Evolutionary conservation across 2,113 vertebrate species (phyloP).

Genomic region (Macquaria ambigua): DNA sequence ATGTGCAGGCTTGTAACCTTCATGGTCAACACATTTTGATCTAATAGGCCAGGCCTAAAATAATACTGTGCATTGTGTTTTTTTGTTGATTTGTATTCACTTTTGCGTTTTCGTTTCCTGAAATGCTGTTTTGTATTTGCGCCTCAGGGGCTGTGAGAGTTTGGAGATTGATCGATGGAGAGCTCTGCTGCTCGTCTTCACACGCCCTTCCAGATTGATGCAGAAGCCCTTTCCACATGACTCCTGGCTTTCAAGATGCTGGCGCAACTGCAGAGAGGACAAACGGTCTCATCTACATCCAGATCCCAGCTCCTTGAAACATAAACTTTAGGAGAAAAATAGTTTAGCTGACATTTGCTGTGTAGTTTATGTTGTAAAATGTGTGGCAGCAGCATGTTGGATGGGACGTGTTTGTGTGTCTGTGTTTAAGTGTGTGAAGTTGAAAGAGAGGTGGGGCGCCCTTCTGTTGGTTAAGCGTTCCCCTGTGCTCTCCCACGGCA

Average conservation of each 20-base stretch:
- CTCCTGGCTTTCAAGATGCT: slow-evolving; percentile 20
- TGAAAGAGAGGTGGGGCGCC: slow-evolving; percentile 4
- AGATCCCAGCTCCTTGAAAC: background rate
- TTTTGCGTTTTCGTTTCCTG: background rate
- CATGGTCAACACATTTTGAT: background rate
- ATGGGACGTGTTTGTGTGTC: background rate
- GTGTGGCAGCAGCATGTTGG: background rate
- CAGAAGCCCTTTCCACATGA: slow-evolving; percentile 15
- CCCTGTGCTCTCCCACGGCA: slow-evolving; percentile 41
- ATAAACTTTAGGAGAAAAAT: background rate
- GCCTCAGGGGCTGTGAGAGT: background rate
- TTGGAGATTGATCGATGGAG: slow-evolving; percentile 31
- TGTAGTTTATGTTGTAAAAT: slow-evolving; percentile 1
- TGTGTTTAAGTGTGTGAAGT: slow-evolving; percentile 18
- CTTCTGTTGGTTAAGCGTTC: slow-evolving; percentile 48
- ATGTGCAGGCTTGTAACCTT: background rate
- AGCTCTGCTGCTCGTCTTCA: slow-evolving; percentile 41
- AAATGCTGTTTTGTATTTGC: background rate
- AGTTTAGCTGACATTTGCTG: slow-evolving; percentile 7
- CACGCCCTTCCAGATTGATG: slow-evolving; percentile 49
- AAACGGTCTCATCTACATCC: slow-evolving; percentile 38
- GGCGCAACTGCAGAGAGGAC: slow-evolving; percentile 25
- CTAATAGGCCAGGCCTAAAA: background rate
- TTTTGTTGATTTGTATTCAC: background rate
- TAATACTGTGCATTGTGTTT: background rate